Conservation (phyloP, 2,797 vertebrate genomes). For the Florisuga fusca region DNA sequence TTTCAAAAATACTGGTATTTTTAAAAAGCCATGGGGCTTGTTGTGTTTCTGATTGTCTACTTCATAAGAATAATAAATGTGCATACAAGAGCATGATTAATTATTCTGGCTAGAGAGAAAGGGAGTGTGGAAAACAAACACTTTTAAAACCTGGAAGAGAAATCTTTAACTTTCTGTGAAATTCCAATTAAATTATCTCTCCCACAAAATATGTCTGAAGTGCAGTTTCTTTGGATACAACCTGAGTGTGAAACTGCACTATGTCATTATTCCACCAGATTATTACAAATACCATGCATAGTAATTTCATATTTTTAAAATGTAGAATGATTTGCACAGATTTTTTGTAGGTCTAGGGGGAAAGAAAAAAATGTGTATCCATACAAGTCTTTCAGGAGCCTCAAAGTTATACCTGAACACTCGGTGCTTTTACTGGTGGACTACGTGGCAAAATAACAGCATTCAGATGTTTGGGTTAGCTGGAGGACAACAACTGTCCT, state of each 20-base stretch:
- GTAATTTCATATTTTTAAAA: neutral
- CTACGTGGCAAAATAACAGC: neutral
- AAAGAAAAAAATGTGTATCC: neutral
- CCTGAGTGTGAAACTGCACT: neutral
- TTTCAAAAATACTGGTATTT: neutral
- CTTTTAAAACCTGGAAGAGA: neutral
- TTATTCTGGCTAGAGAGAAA: neutral
- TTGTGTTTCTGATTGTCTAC: neutral
- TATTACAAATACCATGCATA: neutral
- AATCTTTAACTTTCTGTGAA: neutral
- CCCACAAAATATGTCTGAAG: neutral
- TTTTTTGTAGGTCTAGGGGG: neutral
- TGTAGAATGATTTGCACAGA: neutral
- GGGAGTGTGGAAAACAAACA: neutral
- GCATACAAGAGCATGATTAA: neutral
- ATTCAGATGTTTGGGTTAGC: neutral
- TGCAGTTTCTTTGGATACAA: neutral
- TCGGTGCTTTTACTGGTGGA: neutral
- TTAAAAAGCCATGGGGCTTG: neutral
- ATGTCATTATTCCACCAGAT: neutral
- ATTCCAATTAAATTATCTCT: neutral
- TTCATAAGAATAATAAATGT: neutral
- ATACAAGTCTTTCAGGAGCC: neutral
- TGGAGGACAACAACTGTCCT: neutral
- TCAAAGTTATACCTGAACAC: neutral